Evolutionary conservation across 1,140 invertebrate genomes (phyloP).

Genomic region (Apis dorsata): DNA sequence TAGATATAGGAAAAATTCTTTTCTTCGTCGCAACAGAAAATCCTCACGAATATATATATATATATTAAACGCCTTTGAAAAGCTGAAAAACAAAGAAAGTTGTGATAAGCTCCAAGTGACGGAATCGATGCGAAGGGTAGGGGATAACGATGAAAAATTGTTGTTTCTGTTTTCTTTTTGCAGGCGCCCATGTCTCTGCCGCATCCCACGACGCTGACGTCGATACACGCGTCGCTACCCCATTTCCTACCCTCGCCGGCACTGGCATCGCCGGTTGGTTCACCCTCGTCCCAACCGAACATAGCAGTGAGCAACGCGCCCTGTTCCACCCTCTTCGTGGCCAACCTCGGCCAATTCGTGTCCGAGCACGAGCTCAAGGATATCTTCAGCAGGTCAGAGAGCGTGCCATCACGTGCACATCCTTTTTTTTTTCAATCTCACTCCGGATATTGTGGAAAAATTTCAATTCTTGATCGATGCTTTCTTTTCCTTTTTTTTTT

Average conservation of each 20-base stretch:
- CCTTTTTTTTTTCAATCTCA: background rate
- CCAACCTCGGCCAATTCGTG: slow-evolving; percentile 96
- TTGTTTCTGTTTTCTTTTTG: slow-evolving; percentile 55
- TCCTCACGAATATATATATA: too few relatives aligned
- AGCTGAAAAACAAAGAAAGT: too few relatives aligned
- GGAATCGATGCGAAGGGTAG: background rate
- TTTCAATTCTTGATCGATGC: background rate
- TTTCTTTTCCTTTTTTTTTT: too few relatives aligned
- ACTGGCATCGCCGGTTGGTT: slow-evolving; percentile 92
- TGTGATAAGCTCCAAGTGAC: too few relatives aligned
- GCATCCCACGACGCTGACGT: slow-evolving; percentile 89
- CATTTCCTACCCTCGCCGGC: slow-evolving; percentile 91
- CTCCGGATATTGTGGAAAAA: background rate
- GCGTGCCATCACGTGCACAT: background rate
- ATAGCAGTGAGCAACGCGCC: slow-evolving; percentile 86
- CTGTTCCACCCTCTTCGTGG: slow-evolving; percentile 98
- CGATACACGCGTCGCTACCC: slow-evolving; percentile 88
- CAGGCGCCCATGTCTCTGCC: slow-evolving; percentile 87
- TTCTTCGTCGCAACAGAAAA: too few relatives aligned
- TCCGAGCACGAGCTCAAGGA: slow-evolving; percentile 98
- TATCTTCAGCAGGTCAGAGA: slow-evolving; percentile 95
- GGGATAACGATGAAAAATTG: slow-evolving; percentile 15
- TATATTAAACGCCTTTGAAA: too few relatives aligned
- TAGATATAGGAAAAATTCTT: too few relatives aligned
- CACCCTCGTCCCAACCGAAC: slow-evolving; percentile 86